These are phyloP conservation scores for Clangula hyemalis DNA, from an alignment of 2,797 vertebrate species.

Conservation along the genomic window DNA sequence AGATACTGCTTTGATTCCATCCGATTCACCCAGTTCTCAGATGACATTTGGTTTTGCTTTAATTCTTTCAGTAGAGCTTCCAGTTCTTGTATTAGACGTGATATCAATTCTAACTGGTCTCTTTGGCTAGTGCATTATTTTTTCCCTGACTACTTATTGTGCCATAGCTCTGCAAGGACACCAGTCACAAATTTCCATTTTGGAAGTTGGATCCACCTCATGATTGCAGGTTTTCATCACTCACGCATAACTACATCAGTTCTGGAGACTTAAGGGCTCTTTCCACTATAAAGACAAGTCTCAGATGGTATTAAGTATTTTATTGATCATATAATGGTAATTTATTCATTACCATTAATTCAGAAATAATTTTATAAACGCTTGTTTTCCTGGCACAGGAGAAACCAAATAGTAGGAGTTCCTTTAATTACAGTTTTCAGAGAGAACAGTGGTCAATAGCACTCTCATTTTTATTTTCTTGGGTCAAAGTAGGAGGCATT, in stretches of 20 bases:
- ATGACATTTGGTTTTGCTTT: not conserved
- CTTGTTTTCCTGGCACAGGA: not conserved
- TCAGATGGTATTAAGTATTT: not conserved
- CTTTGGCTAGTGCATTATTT: not conserved
- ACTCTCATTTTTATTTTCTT: not conserved
- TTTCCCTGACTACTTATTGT: not conserved
- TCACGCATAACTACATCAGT: not conserved
- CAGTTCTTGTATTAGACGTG: not conserved
- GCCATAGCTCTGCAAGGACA: not conserved
- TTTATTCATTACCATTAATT: not conserved
- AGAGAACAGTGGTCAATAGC: not conserved
- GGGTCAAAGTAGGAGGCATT: not conserved
- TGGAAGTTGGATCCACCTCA: not conserved
- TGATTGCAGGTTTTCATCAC: not conserved
- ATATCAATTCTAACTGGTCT: not conserved
- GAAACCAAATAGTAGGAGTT: not conserved
- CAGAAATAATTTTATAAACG: not conserved
- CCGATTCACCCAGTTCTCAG: not conserved
- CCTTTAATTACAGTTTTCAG: not conserved
- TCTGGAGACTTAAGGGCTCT: not conserved
- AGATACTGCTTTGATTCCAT: not conserved
- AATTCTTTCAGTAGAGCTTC: not conserved
- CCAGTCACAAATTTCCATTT: not conserved
- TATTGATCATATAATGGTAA: not conserved
- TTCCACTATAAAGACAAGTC: not conserved